Percentiles rank a stretch among this genome's conserved stretches.
Evolutionary conservation across 2,888 invertebrate species (phyloP).

Genomic region (Coleophora deauratella): DNA sequence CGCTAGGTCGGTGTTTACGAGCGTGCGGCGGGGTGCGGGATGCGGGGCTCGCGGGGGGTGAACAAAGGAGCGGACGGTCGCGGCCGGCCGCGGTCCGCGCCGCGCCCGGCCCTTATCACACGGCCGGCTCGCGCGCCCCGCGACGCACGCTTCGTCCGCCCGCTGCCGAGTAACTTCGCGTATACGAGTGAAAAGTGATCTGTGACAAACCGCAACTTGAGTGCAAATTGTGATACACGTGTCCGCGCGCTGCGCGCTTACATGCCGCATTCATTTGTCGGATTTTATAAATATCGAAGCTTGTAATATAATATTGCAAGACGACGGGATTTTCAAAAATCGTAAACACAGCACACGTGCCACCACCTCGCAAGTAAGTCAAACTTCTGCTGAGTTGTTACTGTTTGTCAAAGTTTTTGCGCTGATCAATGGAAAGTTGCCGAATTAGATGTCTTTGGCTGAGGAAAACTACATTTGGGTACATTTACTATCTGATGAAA

Average conservation of each 20-base stretch:
- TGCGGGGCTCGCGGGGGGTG: constrained; percentile 56
- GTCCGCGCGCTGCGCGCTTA: constrained; percentile 26
- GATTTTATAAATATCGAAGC: constrained; percentile 30
- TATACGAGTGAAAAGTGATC: constrained; percentile 11
- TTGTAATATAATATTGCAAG: constrained; percentile 37
- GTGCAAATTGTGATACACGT: constrained; percentile 30
- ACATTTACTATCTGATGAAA: no score
- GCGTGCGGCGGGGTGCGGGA: constrained; percentile 36
- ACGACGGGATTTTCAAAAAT: constrained; percentile 51
- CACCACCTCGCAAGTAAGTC: constrained; percentile 59
- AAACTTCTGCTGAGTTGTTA: constrained; percentile 8
- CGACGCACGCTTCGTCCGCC: constrained; percentile 38
- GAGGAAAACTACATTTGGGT: no score
- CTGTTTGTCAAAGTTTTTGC: not conserved
- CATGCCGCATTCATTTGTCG: constrained; percentile 48
- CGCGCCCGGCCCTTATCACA: constrained; percentile 64
- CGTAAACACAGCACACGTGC: constrained; percentile 67
- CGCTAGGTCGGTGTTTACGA: constrained; percentile 52
- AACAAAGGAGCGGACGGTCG: constrained; percentile 70
- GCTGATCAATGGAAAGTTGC: no score
- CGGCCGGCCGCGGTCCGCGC: constrained; percentile 31
- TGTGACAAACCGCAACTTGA: constrained; percentile 31
- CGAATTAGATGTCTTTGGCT: no score
- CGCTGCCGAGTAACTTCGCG: constrained; percentile 18
- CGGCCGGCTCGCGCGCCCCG: constrained; percentile 60